These are phyloP conservation scores for Cylindroiulus punctatus DNA, from an alignment of 2,888 invertebrate species.

Conservation along the genomic window DNA sequence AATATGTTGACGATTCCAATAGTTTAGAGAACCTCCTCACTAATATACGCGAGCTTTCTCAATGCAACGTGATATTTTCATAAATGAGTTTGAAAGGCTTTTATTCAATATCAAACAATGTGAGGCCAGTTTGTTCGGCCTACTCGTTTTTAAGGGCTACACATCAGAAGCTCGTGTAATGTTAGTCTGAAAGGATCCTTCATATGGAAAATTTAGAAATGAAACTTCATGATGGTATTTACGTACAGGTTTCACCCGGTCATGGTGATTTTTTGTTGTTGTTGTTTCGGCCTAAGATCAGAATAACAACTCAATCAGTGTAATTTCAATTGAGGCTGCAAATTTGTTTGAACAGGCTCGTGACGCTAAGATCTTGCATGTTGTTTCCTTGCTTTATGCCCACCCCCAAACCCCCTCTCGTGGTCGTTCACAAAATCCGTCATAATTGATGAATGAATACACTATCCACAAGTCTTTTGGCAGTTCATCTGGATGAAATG, in stretches of 20 bases:
- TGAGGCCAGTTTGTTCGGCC: neutral
- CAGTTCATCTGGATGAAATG: neutral
- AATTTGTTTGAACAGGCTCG: too few species aligned
- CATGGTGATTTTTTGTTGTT: too few species aligned
- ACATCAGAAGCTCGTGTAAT: neutral
- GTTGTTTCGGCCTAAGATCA: too few species aligned
- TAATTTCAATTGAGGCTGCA: too few species aligned
- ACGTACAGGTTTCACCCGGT: too few species aligned
- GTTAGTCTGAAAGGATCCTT: neutral
- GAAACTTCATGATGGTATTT: neutral
- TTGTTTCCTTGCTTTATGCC: too few species aligned
- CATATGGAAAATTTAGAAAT: neutral
- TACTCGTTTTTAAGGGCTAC: neutral
- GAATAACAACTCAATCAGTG: too few species aligned
- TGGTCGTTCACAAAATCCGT: too few species aligned
- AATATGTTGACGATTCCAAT: neutral
- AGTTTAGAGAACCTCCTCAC: neutral
- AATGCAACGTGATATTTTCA: neutral
- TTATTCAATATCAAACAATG: neutral
- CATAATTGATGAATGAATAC: too few species aligned
- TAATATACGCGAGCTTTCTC: neutral
- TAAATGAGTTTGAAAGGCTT: neutral
- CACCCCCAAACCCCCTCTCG: too few species aligned
- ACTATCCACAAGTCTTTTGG: neutral
- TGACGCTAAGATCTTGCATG: too few species aligned